These are phyloP conservation scores for Kryptolebias ocellatus DNA, from an alignment of 2,797 vertebrate genomes.

Conservation along the genomic window DNA sequence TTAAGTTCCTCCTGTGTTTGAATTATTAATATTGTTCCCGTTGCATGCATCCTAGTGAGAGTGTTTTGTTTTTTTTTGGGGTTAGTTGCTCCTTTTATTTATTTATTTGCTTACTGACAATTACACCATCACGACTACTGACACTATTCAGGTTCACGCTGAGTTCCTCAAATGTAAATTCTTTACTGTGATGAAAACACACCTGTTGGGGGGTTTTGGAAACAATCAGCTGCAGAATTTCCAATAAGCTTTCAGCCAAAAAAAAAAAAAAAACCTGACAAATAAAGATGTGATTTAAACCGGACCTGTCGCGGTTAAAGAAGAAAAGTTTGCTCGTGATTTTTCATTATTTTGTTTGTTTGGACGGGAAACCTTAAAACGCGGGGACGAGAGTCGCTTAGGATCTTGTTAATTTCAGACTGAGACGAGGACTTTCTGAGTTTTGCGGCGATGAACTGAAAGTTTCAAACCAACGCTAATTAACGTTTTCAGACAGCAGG, in stretches of 20 bases:
- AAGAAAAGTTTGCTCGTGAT: background rate
- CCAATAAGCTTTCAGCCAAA: constrained; percentile 51
- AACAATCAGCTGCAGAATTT: constrained; percentile 35
- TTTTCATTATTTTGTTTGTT: background rate
- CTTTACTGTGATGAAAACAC: constrained; percentile 44
- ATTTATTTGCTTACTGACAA: constrained; percentile 29
- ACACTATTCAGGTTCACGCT: constrained; percentile 51
- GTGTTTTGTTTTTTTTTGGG: background rate
- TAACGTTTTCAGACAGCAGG: too few species aligned
- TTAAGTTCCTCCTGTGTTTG: constrained; percentile 45
- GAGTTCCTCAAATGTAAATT: constrained; percentile 39
- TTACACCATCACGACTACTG: constrained; percentile 24
- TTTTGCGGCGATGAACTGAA: too few species aligned
- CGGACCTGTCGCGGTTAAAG: constrained; percentile 26
- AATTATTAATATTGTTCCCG: constrained; percentile 26
- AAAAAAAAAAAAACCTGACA: constrained; percentile 22
- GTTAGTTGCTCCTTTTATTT: constrained; percentile 31
- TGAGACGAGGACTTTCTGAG: too few species aligned
- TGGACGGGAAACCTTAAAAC: too few species aligned
- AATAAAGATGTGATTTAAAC: constrained; percentile 56
- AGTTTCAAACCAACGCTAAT: too few species aligned
- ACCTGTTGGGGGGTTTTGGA: constrained; percentile 39
- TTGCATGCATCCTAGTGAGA: constrained; percentile 73
- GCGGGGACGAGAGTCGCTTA: too few species aligned
- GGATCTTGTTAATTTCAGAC: too few species aligned